Evolutionary conservation across 2,113 vertebrate species (phyloP).

Genomic region (Ovis canadensis): DNA sequence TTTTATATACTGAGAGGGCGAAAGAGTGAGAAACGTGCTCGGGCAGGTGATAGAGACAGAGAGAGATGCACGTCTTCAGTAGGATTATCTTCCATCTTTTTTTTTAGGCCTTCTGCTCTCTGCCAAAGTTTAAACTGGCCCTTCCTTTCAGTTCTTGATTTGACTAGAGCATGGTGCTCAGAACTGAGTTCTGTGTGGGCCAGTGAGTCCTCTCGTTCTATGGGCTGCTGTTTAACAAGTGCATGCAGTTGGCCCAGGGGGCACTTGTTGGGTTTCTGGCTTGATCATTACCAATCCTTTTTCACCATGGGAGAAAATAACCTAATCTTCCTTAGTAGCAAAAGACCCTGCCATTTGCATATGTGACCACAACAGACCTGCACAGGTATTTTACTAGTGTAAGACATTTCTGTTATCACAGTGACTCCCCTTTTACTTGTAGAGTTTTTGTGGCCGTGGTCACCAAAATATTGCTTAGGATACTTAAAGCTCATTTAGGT

Average conservation of each 20-base stretch:
- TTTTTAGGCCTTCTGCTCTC: background rate
- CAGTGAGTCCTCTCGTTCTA: background rate
- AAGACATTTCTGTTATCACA: conserved; percentile 10
- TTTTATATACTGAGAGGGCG: background rate
- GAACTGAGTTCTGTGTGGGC: background rate
- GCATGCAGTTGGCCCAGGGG: background rate
- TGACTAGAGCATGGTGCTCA: background rate
- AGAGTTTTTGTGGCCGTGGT: background rate
- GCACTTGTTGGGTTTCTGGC: conserved; percentile 19
- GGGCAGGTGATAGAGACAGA: background rate
- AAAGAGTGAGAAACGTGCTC: background rate
- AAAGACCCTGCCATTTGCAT: background rate
- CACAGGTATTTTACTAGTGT: background rate
- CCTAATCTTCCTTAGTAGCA: background rate
- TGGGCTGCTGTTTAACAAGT: conserved; percentile 38
- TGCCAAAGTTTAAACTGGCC: conserved; percentile 9
- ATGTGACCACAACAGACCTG: background rate
- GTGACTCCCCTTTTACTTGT: background rate
- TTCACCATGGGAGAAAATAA: background rate
- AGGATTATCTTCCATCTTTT: background rate
- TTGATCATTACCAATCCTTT: background rate
- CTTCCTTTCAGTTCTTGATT: conserved; percentile 3
- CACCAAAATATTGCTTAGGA: background rate
- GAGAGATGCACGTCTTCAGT: background rate
- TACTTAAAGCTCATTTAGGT: background rate